Evolutionary conservation across 92 coral and sea anemone species (phyloP).

Genomic region (Parazoanthus atlanticus): DNA sequence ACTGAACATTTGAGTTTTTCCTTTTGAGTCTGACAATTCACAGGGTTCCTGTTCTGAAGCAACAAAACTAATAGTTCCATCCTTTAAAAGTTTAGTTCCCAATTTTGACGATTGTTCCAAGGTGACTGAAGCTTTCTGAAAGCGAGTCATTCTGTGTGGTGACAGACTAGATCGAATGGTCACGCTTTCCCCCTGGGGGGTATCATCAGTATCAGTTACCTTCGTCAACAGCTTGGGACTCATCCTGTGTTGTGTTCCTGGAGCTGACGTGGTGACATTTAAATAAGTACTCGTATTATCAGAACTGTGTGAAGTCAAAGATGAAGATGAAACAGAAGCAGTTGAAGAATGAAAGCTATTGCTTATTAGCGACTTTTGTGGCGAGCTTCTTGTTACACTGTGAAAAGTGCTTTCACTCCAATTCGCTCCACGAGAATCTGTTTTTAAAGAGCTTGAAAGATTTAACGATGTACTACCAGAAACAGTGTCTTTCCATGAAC

Average conservation of each 20-base stretch:
- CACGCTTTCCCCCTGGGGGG: background rate
- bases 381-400: background rate
- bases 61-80: slow-evolving; percentile 13
- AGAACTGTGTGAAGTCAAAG: slow-evolving; percentile 10
- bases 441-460: background rate
- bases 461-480: background rate
- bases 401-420: slow-evolving; percentile 20
- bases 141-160: slow-evolving; percentile 31
- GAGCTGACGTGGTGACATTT: background rate
- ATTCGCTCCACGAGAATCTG: background rate
- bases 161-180: slow-evolving; percentile 6
- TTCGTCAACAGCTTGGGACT: slow-evolving; percentile 25
- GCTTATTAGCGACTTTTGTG: background rate
- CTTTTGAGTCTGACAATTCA: background rate
- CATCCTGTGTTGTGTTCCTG: slow-evolving; percentile 12
- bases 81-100: background rate
- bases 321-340: slow-evolving; percentile 12
- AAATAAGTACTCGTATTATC: background rate
- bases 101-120: background rate
- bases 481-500: background rate
- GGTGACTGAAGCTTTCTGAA: background rate
- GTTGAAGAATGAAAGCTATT: background rate
- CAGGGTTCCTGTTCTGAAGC: background rate
- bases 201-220: background rate
- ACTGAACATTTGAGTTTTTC: background rate